Conservation (phyloP, 2,888 invertebrate genomes). For the Oxycera nigricornis region DNA sequence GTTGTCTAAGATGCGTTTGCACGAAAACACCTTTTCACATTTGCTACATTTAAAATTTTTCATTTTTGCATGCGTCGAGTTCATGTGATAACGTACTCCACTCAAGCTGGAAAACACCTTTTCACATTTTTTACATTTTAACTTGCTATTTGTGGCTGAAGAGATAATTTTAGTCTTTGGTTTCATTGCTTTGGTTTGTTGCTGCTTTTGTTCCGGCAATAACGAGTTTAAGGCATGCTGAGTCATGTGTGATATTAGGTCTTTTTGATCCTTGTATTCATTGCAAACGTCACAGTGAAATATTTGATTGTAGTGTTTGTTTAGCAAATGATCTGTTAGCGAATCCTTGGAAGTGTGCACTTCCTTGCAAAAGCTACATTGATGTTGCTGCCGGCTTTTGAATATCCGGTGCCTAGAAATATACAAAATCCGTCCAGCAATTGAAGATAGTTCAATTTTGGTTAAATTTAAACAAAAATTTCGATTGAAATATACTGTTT, state of each 20-base stretch:
- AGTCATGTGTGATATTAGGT: constrained; percentile 61
- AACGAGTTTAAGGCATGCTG: constrained; percentile 54
- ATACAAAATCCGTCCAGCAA: constrained; percentile 36
- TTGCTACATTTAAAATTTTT: constrained; percentile 63
- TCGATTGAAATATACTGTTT: too few species aligned
- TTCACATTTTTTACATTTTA: constrained; percentile 63
- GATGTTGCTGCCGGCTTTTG: constrained; percentile 43
- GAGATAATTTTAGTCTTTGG: constrained; percentile 34
- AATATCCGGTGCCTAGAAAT: constrained; percentile 44
- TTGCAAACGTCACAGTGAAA: constrained; percentile 63
- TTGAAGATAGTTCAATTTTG: constrained; percentile 7
- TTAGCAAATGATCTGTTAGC: constrained; percentile 55
- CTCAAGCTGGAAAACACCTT: constrained; percentile 64
- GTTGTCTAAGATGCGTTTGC: constrained; percentile 61
- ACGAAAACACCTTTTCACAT: constrained; percentile 64
- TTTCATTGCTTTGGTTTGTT: constrained; percentile 19
- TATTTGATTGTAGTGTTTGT: constrained; percentile 57
- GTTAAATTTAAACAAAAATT: too few species aligned
- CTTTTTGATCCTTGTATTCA: constrained; percentile 57
- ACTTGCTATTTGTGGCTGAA: constrained; percentile 50
- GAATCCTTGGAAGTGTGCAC: constrained; percentile 25
- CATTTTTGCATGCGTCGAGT: constrained; percentile 62
- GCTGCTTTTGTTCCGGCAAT: constrained; percentile 1
- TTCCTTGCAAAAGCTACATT: constrained; percentile 43
- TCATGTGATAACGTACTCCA: constrained; percentile 66